Percentiles rank a stretch among this genome's conserved stretches.
Evolutionary conservation across 2,888 invertebrate species (phyloP).

Genomic region (Pollenia labialis): DNA sequence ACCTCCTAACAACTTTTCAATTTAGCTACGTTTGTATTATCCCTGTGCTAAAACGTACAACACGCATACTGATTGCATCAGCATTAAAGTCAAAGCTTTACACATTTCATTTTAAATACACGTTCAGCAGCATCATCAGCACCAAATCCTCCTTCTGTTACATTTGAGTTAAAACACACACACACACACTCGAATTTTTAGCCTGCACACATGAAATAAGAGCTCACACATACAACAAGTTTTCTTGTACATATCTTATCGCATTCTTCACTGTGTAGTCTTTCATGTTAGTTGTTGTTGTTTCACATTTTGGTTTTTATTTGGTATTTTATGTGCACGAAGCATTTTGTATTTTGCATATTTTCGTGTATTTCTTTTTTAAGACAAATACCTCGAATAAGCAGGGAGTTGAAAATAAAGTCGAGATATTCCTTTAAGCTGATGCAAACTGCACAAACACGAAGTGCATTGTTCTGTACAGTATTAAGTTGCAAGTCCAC

Average conservation of each 20-base stretch:
- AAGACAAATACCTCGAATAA: constrained; percentile 40
- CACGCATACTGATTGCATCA: constrained; percentile 72
- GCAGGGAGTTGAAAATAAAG: constrained; percentile 30
- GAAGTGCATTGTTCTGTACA: constrained; percentile 25
- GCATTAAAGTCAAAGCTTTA: constrained; percentile 71
- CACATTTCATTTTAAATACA: constrained; percentile 62
- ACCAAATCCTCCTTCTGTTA: constrained; percentile 14
- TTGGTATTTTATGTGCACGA: constrained; percentile 38
- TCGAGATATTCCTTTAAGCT: constrained; percentile 51
- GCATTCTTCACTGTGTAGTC: constrained; percentile 28
- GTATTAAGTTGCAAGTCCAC: constrained; percentile 38
- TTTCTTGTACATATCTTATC: constrained; percentile 7
- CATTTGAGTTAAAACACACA: not conserved
- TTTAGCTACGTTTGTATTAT: constrained; percentile 14
- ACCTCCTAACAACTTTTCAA: not conserved
- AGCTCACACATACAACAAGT: constrained; percentile 11
- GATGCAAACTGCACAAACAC: not conserved
- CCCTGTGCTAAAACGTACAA: constrained; percentile 59
- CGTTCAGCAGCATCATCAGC: constrained; percentile 56
- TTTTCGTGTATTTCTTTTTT: constrained; percentile 39
- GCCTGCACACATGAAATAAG: not conserved
- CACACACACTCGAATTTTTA: not conserved
- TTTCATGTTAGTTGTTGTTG: constrained; percentile 30
- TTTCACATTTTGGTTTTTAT: constrained; percentile 14
- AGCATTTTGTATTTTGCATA: constrained; percentile 57